Evolutionary conservation across 2,797 vertebrate species (phyloP), one percentile per base, ranked within the genome.

Genomic region (Enteromius anoplus): DNA sequence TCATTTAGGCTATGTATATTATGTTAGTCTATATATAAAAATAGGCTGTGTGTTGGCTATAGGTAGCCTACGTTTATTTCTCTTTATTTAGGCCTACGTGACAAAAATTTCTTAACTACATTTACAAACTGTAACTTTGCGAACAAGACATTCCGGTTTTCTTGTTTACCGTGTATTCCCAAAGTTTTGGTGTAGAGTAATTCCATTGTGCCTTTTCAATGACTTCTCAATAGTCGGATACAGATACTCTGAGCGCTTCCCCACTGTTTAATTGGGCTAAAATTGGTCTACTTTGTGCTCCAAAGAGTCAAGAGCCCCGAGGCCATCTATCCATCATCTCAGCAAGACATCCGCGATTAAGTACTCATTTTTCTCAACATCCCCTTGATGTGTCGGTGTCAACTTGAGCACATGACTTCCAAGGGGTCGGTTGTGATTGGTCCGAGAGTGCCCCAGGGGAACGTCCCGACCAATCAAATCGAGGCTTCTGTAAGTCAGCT

Each of bases 321-420:
- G 87, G 89, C 89, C 91, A 92, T 95, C 93, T 93, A 94, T 94
- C 85, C 93, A 88, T 91, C 85, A 80, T 86, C 94, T 12, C 94
- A 85, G 93, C 93, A 93, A 91, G 94, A 90, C 94, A 93, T 94
- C 93, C 93, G 91, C 94, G 93, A 95, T 95, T 94, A 95, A 94
- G 92, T 93, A 91, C 93, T 94, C 91, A 91, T 92, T 92, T 91
- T 93, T 93, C 93, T 92, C 90, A 91, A 90, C 89, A 93, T 91
- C 90, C 91, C 91, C 91, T 94, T 93, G 92, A 92, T 93, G 91
- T 92, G 85, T 90, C n/a, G 73, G 49, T 70, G 73, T 77, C 81
- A 83, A 70, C 73, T 69, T 34, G 81, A 68, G 34, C 81, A 75
- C 72, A 82, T 82, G 81, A 75, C 81, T 68, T 68, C 71, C 53